A percentile compares a stretch with the other conserved stretches of the same genome.
phyloP scores from a whole-genome alignment of 2,797 vertebrate genomes.

The Erethizon dorsatum region DNA sequence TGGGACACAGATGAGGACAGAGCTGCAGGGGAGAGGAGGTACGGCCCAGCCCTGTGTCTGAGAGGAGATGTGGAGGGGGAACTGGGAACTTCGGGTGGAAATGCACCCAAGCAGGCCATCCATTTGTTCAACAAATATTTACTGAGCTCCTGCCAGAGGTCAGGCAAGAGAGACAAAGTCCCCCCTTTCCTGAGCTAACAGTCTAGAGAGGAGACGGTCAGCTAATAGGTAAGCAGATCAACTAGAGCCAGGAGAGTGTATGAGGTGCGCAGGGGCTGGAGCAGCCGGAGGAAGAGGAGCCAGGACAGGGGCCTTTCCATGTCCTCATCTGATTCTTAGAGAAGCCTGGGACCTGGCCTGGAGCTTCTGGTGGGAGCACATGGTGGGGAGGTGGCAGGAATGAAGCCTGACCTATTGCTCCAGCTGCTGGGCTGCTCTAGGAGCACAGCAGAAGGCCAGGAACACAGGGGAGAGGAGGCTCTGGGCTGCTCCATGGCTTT shows the following conservation, averaged over 20 bases:
- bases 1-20: too few relatives aligned
- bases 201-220: background rate
- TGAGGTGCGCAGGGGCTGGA: fast-evolving
- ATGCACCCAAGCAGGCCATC: background rate
- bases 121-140: constrained; percentile 6
- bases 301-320: background rate
- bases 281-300: background rate
- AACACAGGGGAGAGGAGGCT: too few relatives aligned
- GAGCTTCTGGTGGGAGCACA: background rate
- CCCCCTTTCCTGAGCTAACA: background rate
- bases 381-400: too few relatives aligned
- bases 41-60: background rate
- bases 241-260: background rate
- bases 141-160: background rate
- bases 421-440: background rate
- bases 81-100: background rate
- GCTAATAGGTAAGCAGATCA: background rate
- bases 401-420: background rate
- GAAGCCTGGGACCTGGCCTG: background rate
- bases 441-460: background rate
- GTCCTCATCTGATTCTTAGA: background rate
- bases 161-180: background rate
- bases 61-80: background rate
- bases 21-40: background rate
- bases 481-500: background rate